Evolutionary conservation across 2,888 invertebrate species (phyloP), one percentile per base, ranked within the genome.

Genomic region (Malachius bipustulatus): DNA sequence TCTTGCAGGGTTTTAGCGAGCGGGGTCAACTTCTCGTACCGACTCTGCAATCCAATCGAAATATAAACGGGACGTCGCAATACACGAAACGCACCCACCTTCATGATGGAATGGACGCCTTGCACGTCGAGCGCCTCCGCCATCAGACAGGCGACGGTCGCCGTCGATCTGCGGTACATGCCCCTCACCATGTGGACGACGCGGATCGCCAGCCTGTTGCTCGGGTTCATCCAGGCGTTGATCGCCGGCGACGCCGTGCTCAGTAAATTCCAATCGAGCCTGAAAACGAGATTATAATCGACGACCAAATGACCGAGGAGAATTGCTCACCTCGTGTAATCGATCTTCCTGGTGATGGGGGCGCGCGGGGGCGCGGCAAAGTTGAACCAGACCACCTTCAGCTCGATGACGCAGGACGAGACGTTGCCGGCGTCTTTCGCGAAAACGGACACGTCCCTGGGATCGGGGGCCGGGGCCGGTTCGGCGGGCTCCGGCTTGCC

Each of bases 161-260:
- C 87, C 2, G 87, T 83, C 15, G 82, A 77, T 35, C 88, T 67
- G 30, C 82, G 69, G 41, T 85, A 84, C 63, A 84, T 72, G 2
- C 81, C 80, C 26, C 84, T 71, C 47, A 85, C 74, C 67, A 91
- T 71, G 36, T 82, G 76, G 16, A 87, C 82, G 31, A 84, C 78
- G 46, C 85, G 74, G 40, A 85, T 83, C 31, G 90, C 84, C 40
- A 94, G 73, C 11, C 90, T 72, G 66, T 93, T 91, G 59, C 84
- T 81, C 0, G 94, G 93, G 69, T 91, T 93, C 80, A 96, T 82
- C 96, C 96, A 96, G 1, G 94, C 93, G 55, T 91, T 91, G 49
- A 96, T 94, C 0, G 93, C 90, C 0, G 96, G 94, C 0, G 93
- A 90, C 4, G 91, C 91, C 2, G 94, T 94, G 56, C 91, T 93